These are phyloP conservation scores for Apamea anceps DNA, from an alignment of 2,888 invertebrate species.

Conservation along the genomic window DNA sequence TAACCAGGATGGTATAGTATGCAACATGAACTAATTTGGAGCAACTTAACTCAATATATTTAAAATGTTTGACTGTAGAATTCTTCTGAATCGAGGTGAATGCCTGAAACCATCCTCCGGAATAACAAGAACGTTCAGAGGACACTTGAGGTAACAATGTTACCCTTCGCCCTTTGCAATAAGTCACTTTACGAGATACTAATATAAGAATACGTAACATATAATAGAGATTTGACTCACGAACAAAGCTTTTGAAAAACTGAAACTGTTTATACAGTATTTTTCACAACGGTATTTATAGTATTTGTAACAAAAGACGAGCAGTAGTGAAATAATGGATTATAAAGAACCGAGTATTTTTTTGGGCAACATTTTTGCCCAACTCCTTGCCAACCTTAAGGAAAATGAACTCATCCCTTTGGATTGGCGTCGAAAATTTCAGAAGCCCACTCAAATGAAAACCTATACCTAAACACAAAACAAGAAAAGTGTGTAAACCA, in stretches of 20 bases:
- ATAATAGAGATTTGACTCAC: constrained; percentile 23
- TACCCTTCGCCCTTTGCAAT: constrained; percentile 69
- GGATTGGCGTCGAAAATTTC: neutral
- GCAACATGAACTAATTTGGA: constrained; percentile 10
- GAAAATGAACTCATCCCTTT: neutral
- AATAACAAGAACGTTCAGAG: constrained; percentile 73
- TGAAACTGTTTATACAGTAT: constrained; percentile 1
- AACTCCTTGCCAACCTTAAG: constrained; percentile 4
- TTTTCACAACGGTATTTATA: neutral
- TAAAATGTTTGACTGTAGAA: constrained; percentile 41
- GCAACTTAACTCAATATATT: constrained; percentile 1
- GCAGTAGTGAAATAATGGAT: neutral
- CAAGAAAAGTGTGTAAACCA: constrained; percentile 42
- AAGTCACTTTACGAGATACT: constrained; percentile 66
- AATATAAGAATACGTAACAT: constrained; percentile 48
- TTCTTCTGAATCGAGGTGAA: constrained; percentile 53
- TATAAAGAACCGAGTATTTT: neutral
- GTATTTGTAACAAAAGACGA: neutral
- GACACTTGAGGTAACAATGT: constrained; percentile 75
- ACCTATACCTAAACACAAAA: constrained; percentile 40
- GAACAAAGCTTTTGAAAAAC: constrained; percentile 8
- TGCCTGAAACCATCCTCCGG: constrained; percentile 63
- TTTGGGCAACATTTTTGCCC: neutral
- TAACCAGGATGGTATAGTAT: constrained; percentile 41
- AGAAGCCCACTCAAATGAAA: constrained; percentile 23